These are phyloP conservation scores for Venustaconcha ellipsiformis DNA, from an alignment of 1,140 invertebrate species.

Conservation along the genomic window DNA sequence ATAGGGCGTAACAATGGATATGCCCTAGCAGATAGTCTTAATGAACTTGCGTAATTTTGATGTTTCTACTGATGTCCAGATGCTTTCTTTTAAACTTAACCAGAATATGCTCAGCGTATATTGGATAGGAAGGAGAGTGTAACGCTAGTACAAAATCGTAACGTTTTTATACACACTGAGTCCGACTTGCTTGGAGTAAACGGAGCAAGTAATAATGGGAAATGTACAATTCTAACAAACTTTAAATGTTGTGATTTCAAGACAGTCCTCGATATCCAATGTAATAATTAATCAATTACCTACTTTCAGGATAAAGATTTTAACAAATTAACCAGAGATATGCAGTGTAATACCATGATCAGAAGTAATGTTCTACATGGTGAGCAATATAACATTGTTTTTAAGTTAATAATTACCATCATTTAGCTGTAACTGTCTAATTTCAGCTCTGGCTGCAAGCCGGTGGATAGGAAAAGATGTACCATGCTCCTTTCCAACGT, in stretches of 20 bases:
- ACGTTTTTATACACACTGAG: too few species aligned
- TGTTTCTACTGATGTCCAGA: too few species aligned
- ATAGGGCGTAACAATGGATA: too few species aligned
- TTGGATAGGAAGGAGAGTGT: too few species aligned
- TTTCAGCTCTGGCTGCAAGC: constrained; percentile 31
- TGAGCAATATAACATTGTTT: too few species aligned
- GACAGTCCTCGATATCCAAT: neutral
- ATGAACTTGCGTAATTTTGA: too few species aligned
- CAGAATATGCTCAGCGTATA: too few species aligned
- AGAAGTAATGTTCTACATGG: neutral
- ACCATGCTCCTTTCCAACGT: constrained; percentile 6
- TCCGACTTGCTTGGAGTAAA: too few species aligned
- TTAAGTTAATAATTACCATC: neutral
- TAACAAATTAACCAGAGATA: neutral
- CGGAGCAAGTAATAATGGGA: too few species aligned
- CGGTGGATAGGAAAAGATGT: constrained; percentile 31
- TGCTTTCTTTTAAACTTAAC: too few species aligned
- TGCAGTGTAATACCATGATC: neutral
- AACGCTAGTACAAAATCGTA: too few species aligned
- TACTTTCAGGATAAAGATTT: neutral
- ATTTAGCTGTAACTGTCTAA: constrained; percentile 28
- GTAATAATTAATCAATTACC: neutral
- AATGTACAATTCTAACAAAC: neutral
- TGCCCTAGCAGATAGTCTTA: too few species aligned
- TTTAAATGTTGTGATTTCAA: neutral